Evolutionary conservation across 2,113 vertebrate genomes (phyloP).

Genomic region (Syrrhaptes paradoxus): DNA sequence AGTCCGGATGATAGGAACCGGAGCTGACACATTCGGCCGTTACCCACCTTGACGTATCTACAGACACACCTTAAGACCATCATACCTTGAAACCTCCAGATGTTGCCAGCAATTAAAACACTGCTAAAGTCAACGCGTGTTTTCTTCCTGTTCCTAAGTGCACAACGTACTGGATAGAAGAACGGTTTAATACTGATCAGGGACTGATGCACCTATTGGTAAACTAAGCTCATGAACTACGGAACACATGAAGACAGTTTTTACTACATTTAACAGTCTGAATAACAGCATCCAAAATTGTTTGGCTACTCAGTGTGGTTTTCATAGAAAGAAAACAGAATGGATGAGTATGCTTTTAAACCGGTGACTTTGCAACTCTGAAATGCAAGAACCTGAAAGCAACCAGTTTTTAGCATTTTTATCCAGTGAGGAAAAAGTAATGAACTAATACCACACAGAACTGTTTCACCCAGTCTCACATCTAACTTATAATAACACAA

Average conservation of each 20-base stretch:
- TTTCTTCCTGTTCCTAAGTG: not conserved
- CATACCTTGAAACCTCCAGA: not conserved
- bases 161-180: rapidly evolving
- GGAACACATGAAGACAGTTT: not conserved
- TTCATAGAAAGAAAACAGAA: not conserved
- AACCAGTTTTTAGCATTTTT: not conserved
- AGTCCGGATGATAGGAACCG: not conserved
- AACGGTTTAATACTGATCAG: not conserved
- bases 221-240: not conserved
- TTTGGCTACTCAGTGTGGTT: not conserved
- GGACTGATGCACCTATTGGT: not conserved
- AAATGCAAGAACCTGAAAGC: not conserved
- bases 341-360: not conserved
- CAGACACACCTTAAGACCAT: not conserved
- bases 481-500: not conserved
- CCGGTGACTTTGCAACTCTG: not conserved
- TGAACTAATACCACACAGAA: not conserved
- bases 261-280: not conserved
- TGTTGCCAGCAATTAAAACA: not conserved
- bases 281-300: not conserved
- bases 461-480: not conserved
- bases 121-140: not conserved
- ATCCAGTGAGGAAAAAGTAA: not conserved
- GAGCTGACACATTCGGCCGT: not conserved
- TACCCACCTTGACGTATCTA: too few relatives aligned